Base-by-base conservation (phyloP, 1,140 invertebrate genomes). In the Pseudomyrmex gracilis region DNA sequence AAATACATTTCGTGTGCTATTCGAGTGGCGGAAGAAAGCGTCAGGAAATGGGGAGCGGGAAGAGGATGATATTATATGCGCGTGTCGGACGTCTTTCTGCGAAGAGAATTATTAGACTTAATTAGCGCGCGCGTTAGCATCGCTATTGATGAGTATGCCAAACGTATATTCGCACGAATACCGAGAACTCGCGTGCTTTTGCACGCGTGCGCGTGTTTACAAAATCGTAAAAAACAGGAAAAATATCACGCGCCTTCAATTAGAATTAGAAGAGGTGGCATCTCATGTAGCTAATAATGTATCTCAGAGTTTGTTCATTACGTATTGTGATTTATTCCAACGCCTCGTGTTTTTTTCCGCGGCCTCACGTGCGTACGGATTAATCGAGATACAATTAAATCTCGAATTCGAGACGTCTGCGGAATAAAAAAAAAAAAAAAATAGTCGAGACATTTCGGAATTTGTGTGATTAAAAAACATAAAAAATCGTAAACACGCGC, bases 171-270 rank as follows among this genome's bases (percentile, higher is more conserved):
- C 34, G 34, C 13, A 47, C 43, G 47, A 66, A 45, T 55, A 71
- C 53, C 53, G 20, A 34, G 64, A 78, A 70, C 63, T 68, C 49
- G 63, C 49, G 63, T 63, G 45, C 13, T 34, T 4, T 34, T 24
- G 49, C 63, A n/a, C n/a, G 7, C 45, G 63, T 24, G 51, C 20
- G 24, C 5, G 43, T 60, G 70, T 34, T 80, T 80, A 58, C n/a
- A 47, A 58, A 70, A 34, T 12, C 20, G 12, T 20, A 9, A 60
- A 47, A 20, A 80, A 34, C 34, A 34, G 34, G 66, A 43, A 80
- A 80, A 58, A 80, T 49, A 53, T n/a, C 47, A 51, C 43, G 20
- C n/a, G 17, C n/a, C n/a, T 47, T 78, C 66, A 70, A 70, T 78
- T 58, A 78, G 13, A 68, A 68, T 78, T 68, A 78, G 15, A 24